Conservation (phyloP, 2,113 vertebrate species). For the Gymnarchus niloticus region DNA sequence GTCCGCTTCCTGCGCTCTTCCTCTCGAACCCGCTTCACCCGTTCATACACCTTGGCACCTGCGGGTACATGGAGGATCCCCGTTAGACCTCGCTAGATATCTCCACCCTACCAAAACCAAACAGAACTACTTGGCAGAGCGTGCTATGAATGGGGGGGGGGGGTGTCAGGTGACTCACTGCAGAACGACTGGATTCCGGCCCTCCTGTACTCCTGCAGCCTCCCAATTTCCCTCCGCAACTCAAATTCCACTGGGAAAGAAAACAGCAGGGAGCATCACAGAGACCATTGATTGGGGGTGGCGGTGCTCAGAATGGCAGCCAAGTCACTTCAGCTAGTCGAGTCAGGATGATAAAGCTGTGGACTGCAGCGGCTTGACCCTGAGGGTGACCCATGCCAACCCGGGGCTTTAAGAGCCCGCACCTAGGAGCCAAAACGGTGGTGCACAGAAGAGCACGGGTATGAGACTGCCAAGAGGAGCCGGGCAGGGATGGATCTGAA, state of each 20-base stretch:
- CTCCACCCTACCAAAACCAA: not conserved
- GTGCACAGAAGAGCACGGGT: too few species aligned
- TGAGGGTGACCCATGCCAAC: too few species aligned
- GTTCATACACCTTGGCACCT: constrained; percentile 90
- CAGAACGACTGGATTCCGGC: constrained; percentile 94
- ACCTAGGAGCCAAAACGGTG: too few species aligned
- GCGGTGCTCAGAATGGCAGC: not conserved
- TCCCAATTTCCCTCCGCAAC: constrained; percentile 81
- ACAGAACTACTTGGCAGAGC: not conserved
- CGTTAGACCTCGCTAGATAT: too few species aligned
- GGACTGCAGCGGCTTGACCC: too few species aligned
- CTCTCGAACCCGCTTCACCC: constrained; percentile 77
- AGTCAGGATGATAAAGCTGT: too few species aligned
- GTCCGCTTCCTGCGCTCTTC: constrained; percentile 88
- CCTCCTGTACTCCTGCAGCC: constrained; percentile 88
- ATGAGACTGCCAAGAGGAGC: not conserved
- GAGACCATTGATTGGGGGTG: too few species aligned
- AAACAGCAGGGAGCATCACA: constrained; percentile 12
- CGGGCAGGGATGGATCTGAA: constrained; percentile 23
- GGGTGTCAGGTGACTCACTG: constrained; percentile 69
- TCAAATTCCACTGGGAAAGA: constrained; percentile 86
- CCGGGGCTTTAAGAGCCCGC: too few species aligned
- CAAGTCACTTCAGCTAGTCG: not conserved
- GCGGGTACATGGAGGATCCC: not conserved
- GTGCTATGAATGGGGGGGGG: constrained; percentile 4